These are phyloP conservation scores for Aythya baeri DNA, from an alignment of 2,113 vertebrate species.

Conservation along the genomic window DNA sequence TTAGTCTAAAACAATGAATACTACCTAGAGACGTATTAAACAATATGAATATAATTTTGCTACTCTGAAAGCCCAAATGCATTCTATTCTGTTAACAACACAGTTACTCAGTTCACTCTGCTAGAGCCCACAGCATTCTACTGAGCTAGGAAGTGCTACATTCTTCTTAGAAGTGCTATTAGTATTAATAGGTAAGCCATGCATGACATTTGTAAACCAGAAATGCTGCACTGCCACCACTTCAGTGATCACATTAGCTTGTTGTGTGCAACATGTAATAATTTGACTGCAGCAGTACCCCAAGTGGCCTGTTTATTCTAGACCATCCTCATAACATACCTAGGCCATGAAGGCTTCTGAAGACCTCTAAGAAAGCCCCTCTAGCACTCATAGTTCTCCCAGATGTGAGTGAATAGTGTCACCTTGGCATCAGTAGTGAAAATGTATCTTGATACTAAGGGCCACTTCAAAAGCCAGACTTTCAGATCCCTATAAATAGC, in stretches of 20 bases:
- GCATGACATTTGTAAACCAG: neutral
- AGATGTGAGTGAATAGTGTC: neutral
- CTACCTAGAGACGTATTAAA: neutral
- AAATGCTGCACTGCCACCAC: neutral
- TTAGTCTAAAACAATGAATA: conserved; percentile 21
- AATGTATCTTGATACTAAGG: neutral
- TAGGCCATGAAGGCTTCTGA: neutral
- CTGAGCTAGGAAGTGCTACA: neutral
- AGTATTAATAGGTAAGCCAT: neutral
- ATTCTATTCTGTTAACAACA: neutral
- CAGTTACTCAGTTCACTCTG: neutral
- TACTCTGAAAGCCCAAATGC: neutral
- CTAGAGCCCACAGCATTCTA: neutral
- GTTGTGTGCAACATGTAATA: neutral
- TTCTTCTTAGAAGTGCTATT: neutral
- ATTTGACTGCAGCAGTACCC: neutral
- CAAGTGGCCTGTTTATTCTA: neutral
- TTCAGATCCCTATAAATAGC: neutral
- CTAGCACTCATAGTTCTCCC: neutral
- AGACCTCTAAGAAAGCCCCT: neutral
- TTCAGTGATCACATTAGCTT: neutral
- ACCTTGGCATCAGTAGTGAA: neutral
- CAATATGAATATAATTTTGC: neutral
- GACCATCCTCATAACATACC: neutral
- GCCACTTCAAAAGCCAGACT: neutral